Conservation (phyloP, 2,888 invertebrate species). For the Lumbricus terrestris region DNA sequence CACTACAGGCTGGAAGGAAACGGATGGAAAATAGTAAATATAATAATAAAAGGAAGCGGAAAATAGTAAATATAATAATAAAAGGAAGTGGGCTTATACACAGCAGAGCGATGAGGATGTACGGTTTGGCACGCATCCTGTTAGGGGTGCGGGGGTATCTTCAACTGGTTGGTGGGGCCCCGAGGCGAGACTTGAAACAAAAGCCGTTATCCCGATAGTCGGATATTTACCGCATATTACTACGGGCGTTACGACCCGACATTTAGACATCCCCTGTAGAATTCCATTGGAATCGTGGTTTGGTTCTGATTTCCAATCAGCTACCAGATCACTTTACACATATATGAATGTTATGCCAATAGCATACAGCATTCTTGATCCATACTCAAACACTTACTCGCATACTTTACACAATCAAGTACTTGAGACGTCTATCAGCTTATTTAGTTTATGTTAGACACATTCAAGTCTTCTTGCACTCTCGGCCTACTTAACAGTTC, state of each 20-base stretch:
- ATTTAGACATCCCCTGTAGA: background rate
- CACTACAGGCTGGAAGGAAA: background rate
- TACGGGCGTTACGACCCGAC: background rate
- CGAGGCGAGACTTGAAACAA: background rate
- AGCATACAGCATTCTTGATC: too few species aligned
- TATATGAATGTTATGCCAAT: too few species aligned
- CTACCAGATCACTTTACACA: too few species aligned
- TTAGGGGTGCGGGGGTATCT: background rate
- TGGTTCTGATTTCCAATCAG: background rate
- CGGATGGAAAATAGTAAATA: background rate
- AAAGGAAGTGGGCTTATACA: background rate
- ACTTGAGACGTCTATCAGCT: too few species aligned
- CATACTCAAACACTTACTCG: too few species aligned
- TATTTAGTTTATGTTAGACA: too few species aligned
- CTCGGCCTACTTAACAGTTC: too few species aligned
- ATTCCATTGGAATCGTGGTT: too few species aligned
- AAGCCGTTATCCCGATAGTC: background rate
- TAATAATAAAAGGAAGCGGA: background rate
- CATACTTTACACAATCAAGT: too few species aligned
- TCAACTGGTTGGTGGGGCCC: too few species aligned
- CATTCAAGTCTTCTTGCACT: too few species aligned
- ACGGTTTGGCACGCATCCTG: background rate
- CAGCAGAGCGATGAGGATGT: background rate
- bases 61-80: background rate
- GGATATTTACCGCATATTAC: background rate